A percentile compares a stretch with the other conserved stretches of the same genome.
These are phyloP conservation scores for Pempheris klunzingeri DNA, from an alignment of 2,797 vertebrate genomes.

Conservation along the genomic window DNA sequence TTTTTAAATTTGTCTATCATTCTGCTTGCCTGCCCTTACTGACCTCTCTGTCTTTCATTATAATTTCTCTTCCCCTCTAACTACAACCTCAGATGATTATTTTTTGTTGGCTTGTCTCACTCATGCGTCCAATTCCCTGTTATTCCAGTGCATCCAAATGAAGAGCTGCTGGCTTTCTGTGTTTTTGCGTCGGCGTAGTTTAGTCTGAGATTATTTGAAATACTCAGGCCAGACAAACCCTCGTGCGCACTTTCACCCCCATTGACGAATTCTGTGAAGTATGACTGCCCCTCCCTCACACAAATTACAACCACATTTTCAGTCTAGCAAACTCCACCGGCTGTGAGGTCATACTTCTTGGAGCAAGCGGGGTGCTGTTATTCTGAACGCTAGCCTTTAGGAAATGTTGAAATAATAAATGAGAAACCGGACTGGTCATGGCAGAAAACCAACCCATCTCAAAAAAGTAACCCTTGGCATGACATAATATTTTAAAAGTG, in stretches of 20 bases:
- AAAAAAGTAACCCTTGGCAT: slow-evolving; percentile 21
- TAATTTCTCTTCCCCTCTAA: slow-evolving; percentile 46
- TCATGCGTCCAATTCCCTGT: slow-evolving; percentile 51
- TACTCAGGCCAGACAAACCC: slow-evolving; percentile 56
- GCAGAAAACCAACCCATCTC: slow-evolving; percentile 33
- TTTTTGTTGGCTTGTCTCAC: slow-evolving; percentile 50
- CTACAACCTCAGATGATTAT: slow-evolving; percentile 64
- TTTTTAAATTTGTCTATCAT: slow-evolving; percentile 27
- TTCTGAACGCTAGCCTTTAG: slow-evolving; percentile 54
- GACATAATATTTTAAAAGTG: slow-evolving; percentile 17
- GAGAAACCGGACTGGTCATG: slow-evolving; percentile 28
- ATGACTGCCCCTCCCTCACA: slow-evolving; percentile 56
- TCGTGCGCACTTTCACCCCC: slow-evolving; percentile 62
- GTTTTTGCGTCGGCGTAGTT: slow-evolving; percentile 71
- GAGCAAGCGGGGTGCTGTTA: slow-evolving; percentile 46
- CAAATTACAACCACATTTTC: slow-evolving; percentile 78
- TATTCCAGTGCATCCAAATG: slow-evolving; percentile 62
- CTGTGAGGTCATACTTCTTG: slow-evolving; percentile 52
- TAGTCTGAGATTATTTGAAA: slow-evolving; percentile 78
- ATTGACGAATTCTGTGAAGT: slow-evolving; percentile 66
- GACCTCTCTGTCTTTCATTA: slow-evolving; percentile 44
- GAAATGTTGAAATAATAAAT: slow-evolving; percentile 75
- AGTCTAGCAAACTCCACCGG: slow-evolving; percentile 34
- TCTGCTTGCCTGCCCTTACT: slow-evolving; percentile 40
- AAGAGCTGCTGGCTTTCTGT: slow-evolving; percentile 56